Base-by-base conservation (phyloP, 2,797 vertebrate genomes). In the Hydrophis major region DNA sequence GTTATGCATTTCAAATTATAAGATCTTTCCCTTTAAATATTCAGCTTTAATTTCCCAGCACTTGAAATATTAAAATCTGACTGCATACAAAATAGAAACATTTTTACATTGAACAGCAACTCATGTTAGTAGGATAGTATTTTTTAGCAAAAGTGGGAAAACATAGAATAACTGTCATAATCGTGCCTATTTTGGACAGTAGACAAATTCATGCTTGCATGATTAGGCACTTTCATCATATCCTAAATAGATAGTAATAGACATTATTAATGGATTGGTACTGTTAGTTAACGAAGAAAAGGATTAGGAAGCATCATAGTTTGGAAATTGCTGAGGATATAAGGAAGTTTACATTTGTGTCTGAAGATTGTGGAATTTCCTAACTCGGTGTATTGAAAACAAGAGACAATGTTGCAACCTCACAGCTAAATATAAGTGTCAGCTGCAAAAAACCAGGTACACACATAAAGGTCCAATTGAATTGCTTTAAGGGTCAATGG, bases 61-160 rank as follows among this genome's bases (percentile, higher is more conserved):
- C 25, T 87, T 60, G 22, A 20, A 69, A 27, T 28, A 32, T 57
- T 56, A 16, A 6, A 11, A 88, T 69, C 20, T 57, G 25, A 55
- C 53, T 53, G 27, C 32, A 83, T 18, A 63, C 14, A 60, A 22
- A 66, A 87, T 25, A 50, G 20, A 66, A 20, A 63, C 1, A 3
- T 86, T 60, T 28, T 28, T 16, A 27, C 22, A 83, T 4, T 56
- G 57, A 90, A 74, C 42, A 16, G 13, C 69, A 90, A 57, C 14
- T 42, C 55, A n/a, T 18, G 16, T 27, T 59, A 50, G 7, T 47
- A 42, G 56, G 55, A 28, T 28, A 37, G 27, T 42, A 57, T 47
- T 90, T 90, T 90, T 90, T 83, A 57, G 69, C n/a, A 69, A 55
- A 90, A 90, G 89, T 56, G 50, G 20, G 89, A 13, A 69, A 90